A percentile compares a stretch with the other conserved stretches of the same genome.
Evolutionary conservation across 2,888 invertebrate species (phyloP).

Genomic region (Volucella inflata): DNA sequence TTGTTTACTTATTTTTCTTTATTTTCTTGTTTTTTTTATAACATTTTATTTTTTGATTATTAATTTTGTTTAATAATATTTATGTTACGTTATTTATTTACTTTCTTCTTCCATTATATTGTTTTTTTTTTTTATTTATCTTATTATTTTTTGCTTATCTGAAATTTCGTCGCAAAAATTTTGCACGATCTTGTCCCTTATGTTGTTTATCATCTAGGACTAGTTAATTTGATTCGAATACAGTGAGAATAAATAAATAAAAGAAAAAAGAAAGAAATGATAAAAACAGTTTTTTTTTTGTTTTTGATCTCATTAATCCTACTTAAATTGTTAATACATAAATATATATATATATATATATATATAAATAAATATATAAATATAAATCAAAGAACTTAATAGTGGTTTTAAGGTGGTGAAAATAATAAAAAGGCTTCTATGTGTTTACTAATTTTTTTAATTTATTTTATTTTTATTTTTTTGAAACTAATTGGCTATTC

Average conservation of each 20-base stretch:
- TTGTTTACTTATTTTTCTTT: not conserved
- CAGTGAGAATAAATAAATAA: not conserved
- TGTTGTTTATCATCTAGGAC: conserved; percentile 1
- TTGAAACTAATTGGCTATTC: conserved; percentile 43
- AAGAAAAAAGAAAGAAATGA: too few species aligned
- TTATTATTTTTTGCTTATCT: conserved; percentile 26
- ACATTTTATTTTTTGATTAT: too few species aligned
- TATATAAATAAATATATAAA: not conserved
- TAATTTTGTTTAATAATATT: not conserved
- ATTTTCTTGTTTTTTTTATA: not conserved
- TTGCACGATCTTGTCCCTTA: conserved; percentile 60
- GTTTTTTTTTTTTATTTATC: conserved; percentile 28
- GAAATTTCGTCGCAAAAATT: conserved; percentile 65
- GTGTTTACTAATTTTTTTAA: conserved; percentile 65
- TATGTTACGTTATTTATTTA: conserved; percentile 10
- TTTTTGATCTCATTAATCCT: conserved; percentile 33
- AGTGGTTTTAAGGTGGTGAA: conserved; percentile 45
- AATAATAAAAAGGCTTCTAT: conserved; percentile 58
- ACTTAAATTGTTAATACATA: conserved; percentile 17
- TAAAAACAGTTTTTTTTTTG: conserved; percentile 14
- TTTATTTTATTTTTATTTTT: conserved; percentile 2
- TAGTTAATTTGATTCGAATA: conserved; percentile 25
- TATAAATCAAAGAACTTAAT: conserved; percentile 11
- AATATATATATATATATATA: conserved; percentile 8
- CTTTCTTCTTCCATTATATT: conserved; percentile 27